phyloP scores from a whole-genome alignment of 2,113 vertebrate species.

The Cololabis saira region DNA sequence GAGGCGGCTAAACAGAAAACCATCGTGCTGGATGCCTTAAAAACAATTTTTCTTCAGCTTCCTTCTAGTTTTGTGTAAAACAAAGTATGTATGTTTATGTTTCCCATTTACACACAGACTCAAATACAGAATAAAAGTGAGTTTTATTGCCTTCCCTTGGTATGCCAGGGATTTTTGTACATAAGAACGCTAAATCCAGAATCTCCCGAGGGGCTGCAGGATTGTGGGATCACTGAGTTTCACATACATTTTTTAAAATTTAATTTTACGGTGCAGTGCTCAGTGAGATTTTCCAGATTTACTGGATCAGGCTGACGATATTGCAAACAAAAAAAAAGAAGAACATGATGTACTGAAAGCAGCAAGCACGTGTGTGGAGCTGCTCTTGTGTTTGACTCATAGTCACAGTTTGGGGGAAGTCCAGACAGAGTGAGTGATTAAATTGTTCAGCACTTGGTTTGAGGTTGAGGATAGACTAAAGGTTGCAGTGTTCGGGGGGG shows the following conservation, averaged over 20 bases:
- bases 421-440: too few species aligned
- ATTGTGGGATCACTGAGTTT: constrained; percentile 37
- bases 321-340: constrained; percentile 2
- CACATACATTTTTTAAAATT: constrained; percentile 9
- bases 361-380: not conserved
- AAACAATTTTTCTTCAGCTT: constrained; percentile 16
- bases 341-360: constrained; percentile 42
- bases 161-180: constrained; percentile 34
- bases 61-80: constrained; percentile 13
- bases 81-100: constrained; percentile 6
- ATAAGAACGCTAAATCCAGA: constrained; percentile 60
- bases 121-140: not conserved
- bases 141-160: constrained; percentile 23
- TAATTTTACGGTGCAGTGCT: constrained; percentile 9
- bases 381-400: not conserved
- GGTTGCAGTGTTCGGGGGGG: not conserved
- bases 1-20: constrained; percentile 1
- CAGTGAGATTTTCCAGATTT: constrained; percentile 24
- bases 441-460: not conserved
- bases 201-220: constrained; percentile 30
- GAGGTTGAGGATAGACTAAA: not conserved
- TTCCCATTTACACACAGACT: not conserved
- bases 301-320: constrained; percentile 8
- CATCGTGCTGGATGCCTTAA: not conserved
- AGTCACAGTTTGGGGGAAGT: too few species aligned